Evolutionary conservation across 2,888 invertebrate species (phyloP).

Genomic region (Drepanosiphum platanoidis): DNA sequence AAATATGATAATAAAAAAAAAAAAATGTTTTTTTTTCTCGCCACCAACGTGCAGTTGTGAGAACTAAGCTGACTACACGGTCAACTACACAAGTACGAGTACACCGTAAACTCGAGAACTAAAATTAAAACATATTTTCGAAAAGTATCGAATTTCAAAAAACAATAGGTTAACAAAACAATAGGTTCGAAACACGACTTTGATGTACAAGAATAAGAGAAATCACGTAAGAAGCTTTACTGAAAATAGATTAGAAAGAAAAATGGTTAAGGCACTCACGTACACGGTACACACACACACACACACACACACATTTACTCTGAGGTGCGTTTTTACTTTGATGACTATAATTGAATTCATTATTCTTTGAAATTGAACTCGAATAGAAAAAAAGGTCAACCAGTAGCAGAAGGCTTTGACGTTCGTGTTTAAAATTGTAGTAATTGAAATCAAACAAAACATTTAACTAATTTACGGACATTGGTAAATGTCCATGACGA

Average conservation of each 20-base stretch:
- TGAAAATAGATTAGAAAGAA: neutral
- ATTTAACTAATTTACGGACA: too few relatives aligned
- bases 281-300: neutral
- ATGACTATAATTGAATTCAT: neutral
- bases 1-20: too few relatives aligned
- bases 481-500: neutral
- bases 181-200: conserved; percentile 1
- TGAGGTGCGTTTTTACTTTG: neutral
- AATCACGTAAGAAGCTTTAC: neutral
- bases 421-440: neutral
- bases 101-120: neutral
- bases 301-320: too few relatives aligned
- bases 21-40: too few relatives aligned
- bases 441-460: neutral
- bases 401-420: neutral
- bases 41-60: too few relatives aligned
- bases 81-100: too few relatives aligned
- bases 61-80: too few relatives aligned
- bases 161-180: conserved; percentile 7
- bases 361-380: neutral
- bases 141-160: conserved; percentile 22
- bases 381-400: neutral
- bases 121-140: neutral
- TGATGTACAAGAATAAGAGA: neutral
- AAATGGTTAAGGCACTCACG: neutral